Conservation (phyloP, 1,140 invertebrate genomes). For the Planococcus citri region DNA sequence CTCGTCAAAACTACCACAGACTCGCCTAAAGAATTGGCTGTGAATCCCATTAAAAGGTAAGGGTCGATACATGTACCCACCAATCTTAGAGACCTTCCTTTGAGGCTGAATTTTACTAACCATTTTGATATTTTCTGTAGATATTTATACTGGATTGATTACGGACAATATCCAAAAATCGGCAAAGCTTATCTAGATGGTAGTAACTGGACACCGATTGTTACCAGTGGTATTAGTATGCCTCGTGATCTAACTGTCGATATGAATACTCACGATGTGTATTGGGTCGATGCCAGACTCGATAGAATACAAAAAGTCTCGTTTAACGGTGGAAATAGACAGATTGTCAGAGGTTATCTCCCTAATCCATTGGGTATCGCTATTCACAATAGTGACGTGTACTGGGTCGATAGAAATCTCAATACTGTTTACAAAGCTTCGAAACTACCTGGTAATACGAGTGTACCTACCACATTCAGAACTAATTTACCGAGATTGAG, state of each 20-base stretch:
- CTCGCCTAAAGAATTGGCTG: constrained; percentile 83
- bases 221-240: constrained; percentile 78
- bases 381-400: constrained; percentile 68
- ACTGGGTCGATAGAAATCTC: constrained; percentile 92
- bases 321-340: constrained; percentile 61
- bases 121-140: constrained; percentile 29
- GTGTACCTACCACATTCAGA: constrained; percentile 46
- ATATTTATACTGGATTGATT: constrained; percentile 93
- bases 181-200: constrained; percentile 83
- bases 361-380: constrained; percentile 93
- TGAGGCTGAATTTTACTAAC: not conserved
- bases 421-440: constrained; percentile 74
- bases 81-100: not conserved
- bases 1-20: constrained; percentile 85
- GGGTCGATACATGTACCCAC: not conserved
- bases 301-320: constrained; percentile 85
- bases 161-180: constrained; percentile 91
- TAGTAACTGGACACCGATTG: constrained; percentile 70
- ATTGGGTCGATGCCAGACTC: constrained; percentile 90
- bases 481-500: constrained; percentile 70
- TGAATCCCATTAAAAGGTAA: constrained; percentile 84
- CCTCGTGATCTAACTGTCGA: constrained; percentile 90
- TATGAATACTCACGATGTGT: constrained; percentile 85
- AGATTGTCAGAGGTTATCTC: constrained; percentile 70
- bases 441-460: constrained; percentile 57